Evolutionary conservation across 2,113 vertebrate genomes (phyloP).

Genomic region (Eulemur rufifrons): DNA sequence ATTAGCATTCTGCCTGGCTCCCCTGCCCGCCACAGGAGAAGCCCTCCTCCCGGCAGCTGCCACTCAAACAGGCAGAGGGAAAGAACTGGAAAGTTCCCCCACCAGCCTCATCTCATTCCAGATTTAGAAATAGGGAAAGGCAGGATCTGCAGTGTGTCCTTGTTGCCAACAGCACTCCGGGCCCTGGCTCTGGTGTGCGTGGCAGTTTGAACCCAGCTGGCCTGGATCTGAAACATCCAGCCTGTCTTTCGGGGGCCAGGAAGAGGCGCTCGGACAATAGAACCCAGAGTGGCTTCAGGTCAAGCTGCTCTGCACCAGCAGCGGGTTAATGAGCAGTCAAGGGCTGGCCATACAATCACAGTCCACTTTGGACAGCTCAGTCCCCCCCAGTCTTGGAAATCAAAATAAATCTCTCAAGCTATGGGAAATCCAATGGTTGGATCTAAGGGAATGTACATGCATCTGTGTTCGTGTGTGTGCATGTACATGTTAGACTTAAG

Average conservation of each 20-base stretch:
- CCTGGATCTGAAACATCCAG: neutral
- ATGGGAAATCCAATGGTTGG: neutral
- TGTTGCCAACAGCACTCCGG: neutral
- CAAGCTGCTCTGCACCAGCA: neutral
- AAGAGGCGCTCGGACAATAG: neutral
- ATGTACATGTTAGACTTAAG: neutral
- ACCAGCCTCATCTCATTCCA: neutral
- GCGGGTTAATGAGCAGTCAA: neutral
- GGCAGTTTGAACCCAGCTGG: neutral
- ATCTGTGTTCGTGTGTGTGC: neutral
- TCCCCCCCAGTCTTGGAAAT: neutral
- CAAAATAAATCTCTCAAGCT: neutral
- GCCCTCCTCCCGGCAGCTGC: neutral
- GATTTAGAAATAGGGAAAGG: neutral
- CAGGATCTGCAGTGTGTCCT: neutral
- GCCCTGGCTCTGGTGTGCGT: neutral
- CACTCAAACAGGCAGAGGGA: neutral
- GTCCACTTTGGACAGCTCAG: neutral
- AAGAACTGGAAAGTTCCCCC: neutral
- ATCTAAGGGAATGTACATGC: neutral
- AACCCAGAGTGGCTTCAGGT: neutral
- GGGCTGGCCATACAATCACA: neutral
- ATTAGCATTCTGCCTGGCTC: conserved; percentile 55
- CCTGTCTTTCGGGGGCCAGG: neutral
- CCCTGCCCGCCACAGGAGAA: neutral